These are phyloP conservation scores for Calameuta pallipes DNA, from an alignment of 2,888 invertebrate genomes.

Conservation along the genomic window DNA sequence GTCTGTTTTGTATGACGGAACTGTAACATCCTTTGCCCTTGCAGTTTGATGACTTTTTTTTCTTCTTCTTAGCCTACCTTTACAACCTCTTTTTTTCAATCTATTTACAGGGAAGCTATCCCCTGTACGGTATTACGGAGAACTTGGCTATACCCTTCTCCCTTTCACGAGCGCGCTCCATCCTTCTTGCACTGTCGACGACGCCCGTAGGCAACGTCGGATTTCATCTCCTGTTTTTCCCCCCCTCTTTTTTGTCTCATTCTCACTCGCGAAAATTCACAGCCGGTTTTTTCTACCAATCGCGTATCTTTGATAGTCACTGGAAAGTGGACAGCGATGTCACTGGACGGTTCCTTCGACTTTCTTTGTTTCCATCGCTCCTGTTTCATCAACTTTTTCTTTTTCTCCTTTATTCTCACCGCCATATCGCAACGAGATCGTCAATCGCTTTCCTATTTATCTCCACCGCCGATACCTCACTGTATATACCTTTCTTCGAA, in stretches of 20 bases:
- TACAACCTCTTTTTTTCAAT: background rate
- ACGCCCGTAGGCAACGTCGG: constrained; percentile 33
- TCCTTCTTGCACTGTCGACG: constrained; percentile 23
- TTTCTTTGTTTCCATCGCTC: background rate
- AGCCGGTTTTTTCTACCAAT: background rate
- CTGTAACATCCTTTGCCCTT: background rate
- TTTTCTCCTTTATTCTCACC: background rate
- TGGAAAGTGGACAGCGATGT: background rate
- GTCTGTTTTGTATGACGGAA: background rate
- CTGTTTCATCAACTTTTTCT: background rate
- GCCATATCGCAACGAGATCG: background rate
- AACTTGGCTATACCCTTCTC: background rate
- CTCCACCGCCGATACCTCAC: background rate
- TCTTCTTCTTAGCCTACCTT: background rate
- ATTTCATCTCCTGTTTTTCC: constrained; percentile 25
- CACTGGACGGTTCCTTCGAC: background rate
- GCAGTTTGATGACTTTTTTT: background rate
- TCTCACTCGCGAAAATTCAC: constrained; percentile 8
- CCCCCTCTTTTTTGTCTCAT: constrained; percentile 20
- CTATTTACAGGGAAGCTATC: background rate
- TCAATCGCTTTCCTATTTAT: background rate
- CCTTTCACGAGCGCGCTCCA: background rate
- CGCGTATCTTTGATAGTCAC: background rate
- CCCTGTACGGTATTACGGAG: background rate
- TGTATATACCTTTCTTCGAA: background rate